Evolutionary conservation across 2,888 invertebrate genomes (phyloP), one percentile per base, ranked within the genome.

Genomic region (Macaria liturata): DNA sequence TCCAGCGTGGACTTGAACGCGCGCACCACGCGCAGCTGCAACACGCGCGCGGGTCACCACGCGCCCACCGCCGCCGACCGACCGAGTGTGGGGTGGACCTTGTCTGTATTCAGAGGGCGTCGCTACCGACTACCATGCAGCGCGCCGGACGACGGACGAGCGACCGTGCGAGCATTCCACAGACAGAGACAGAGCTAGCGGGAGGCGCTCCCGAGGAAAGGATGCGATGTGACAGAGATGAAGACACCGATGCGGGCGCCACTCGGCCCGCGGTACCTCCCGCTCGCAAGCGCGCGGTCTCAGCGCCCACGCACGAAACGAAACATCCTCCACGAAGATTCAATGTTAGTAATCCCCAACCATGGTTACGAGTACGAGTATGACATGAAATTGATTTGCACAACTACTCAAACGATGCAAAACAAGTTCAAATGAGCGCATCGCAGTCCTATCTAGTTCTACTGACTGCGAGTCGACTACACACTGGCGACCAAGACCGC

Each of bases 11-110:
- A 98, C 94, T 97, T 98, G 97, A 99, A 99, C 91, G 99, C 99
- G 94, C 98, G 97, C 94, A 99, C 98, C 93, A 99, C 99, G 93
- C 99, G 98, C 94, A 99, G 96, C 99, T 99, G 98, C 94, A 97
- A 97, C 95, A 94, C 68, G 55, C 64, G 50, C 62, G 67, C 53
- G 45, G 57, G 59, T 64, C 59, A 49, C 61, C 47, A 39, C 49
- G 32, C 61, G 47, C 56, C 54, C 49, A 45, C 46, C 48, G 47
- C 50, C 61, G 66, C 53, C 57, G 54, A 57, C 44, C 34, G 32
- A 44, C 65, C 65, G 88, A 88, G 89, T 89, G 89, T 88, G 88
- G 88, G 81, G 88, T 88, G 89, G 58, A 55, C 59, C 57, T 50
- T 49, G 66, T 78, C 86, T 83, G 87, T 83, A 86, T 83, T 86